Conservation (phyloP, 2,888 invertebrate species). For the Ethmia dodecea region DNA sequence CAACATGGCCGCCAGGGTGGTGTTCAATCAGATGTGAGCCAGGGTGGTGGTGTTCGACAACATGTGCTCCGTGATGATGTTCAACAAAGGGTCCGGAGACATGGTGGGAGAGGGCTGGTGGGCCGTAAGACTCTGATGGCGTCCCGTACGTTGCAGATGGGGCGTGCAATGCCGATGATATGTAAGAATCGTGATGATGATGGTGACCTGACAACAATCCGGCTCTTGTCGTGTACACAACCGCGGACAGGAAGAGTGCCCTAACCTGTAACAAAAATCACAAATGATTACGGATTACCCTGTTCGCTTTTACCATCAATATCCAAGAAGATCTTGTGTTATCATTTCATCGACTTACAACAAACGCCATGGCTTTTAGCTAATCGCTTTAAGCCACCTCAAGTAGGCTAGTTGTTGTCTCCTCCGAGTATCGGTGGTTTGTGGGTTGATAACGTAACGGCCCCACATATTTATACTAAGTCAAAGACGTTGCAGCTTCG, state of each 20-base stretch:
- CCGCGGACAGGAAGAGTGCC: constrained; percentile 48
- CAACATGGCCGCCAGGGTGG: background rate
- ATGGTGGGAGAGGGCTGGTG: too few species aligned
- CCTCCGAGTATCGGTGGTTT: constrained; percentile 57
- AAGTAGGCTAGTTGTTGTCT: constrained; percentile 56
- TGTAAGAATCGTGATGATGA: constrained; percentile 48
- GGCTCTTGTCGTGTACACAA: constrained; percentile 51
- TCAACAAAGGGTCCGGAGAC: constrained; percentile 26
- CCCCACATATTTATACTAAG: constrained; percentile 66
- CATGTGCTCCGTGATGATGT: background rate
- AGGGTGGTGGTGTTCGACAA: background rate
- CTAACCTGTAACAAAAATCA: constrained; percentile 56
- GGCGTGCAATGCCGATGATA: constrained; percentile 46
- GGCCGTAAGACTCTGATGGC: constrained; percentile 51
- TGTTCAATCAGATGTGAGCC: background rate
- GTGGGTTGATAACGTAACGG: constrained; percentile 51
- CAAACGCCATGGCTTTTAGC: constrained; percentile 74
- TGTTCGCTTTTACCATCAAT: too few species aligned
- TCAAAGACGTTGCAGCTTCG: constrained; percentile 42
- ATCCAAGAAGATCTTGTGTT: too few species aligned
- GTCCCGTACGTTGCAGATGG: constrained; percentile 59
- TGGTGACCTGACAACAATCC: constrained; percentile 41
- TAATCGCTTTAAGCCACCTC: constrained; percentile 69
- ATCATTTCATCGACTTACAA: constrained; percentile 53
- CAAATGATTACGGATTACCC: background rate